Percentiles rank a stretch among this genome's conserved stretches.
These are phyloP conservation scores for Bos indicus DNA, from an alignment of 2,113 vertebrate species.

Conservation along the genomic window DNA sequence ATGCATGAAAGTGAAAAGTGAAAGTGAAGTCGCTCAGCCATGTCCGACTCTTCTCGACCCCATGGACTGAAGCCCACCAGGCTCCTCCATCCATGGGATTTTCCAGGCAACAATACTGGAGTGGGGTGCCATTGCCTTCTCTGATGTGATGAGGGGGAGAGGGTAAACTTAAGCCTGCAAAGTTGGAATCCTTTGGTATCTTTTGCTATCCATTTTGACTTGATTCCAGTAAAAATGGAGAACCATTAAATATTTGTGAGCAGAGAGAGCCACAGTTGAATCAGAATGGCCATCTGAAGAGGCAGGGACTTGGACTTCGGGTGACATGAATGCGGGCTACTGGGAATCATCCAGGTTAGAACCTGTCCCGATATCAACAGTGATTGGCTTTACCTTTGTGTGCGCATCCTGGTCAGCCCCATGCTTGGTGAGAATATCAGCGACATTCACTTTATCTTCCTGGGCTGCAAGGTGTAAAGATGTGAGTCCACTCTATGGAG, in stretches of 20 bases:
- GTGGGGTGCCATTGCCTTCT: no score
- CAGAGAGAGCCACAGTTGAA: background rate
- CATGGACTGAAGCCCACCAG: no score
- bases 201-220: background rate
- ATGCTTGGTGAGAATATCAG: conserved; percentile 88
- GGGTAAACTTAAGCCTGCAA: background rate
- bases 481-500: conserved; percentile 92
- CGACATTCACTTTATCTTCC: conserved; percentile 93
- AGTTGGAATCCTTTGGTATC: background rate
- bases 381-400: conserved; percentile 87
- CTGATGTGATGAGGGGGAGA: background rate
- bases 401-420: conserved; percentile 92
- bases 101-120: no score
- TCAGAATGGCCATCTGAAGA: background rate
- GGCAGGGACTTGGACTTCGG: accelerated
- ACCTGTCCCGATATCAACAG: accelerated
- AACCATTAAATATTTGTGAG: background rate
- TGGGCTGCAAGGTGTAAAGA: conserved; percentile 96
- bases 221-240: background rate
- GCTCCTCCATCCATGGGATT: no score
- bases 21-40: no score
- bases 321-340: background rate
- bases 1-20: no score
- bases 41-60: no score
- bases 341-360: background rate